These are phyloP conservation scores for Teleiodes luculella DNA, from an alignment of 2,888 invertebrate genomes.

Conservation along the genomic window DNA sequence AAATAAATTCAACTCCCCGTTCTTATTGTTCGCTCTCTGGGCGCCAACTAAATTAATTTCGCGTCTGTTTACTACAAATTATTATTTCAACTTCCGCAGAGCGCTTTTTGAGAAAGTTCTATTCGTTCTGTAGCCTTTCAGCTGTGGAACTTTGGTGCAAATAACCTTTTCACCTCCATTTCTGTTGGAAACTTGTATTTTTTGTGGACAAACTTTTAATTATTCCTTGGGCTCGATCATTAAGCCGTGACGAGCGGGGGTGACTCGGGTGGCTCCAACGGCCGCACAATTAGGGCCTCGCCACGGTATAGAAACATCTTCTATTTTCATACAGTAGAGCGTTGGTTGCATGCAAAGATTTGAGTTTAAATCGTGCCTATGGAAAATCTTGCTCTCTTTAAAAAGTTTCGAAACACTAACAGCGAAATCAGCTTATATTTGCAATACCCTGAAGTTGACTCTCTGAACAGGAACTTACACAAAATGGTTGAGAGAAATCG, in stretches of 20 bases:
- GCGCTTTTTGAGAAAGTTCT: neutral
- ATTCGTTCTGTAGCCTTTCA: neutral
- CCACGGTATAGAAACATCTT: too few relatives aligned
- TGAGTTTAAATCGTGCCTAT: too few relatives aligned
- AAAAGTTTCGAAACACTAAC: too few relatives aligned
- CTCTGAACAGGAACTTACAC: too few relatives aligned
- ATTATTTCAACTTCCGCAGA: neutral
- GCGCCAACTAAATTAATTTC: conserved; percentile 4
- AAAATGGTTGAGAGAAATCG: too few relatives aligned
- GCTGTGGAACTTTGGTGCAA: neutral
- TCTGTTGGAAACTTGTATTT: neutral
- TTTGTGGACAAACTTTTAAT: conserved; percentile 39
- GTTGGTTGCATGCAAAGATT: too few relatives aligned
- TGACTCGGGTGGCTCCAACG: conserved; percentile 34
- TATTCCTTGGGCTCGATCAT: conserved; percentile 34
- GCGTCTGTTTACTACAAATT: neutral
- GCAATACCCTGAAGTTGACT: too few relatives aligned
- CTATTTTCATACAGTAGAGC: too few relatives aligned
- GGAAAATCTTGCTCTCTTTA: too few relatives aligned
- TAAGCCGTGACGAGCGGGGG: conserved; percentile 23
- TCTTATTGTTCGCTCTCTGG: neutral
- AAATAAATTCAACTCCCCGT: neutral
- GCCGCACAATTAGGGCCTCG: neutral
- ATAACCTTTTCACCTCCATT: neutral
- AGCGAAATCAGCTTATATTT: too few relatives aligned